phyloP scores from a whole-genome alignment of 2,888 invertebrate genomes.

The Eupithecia pulchellata region DNA sequence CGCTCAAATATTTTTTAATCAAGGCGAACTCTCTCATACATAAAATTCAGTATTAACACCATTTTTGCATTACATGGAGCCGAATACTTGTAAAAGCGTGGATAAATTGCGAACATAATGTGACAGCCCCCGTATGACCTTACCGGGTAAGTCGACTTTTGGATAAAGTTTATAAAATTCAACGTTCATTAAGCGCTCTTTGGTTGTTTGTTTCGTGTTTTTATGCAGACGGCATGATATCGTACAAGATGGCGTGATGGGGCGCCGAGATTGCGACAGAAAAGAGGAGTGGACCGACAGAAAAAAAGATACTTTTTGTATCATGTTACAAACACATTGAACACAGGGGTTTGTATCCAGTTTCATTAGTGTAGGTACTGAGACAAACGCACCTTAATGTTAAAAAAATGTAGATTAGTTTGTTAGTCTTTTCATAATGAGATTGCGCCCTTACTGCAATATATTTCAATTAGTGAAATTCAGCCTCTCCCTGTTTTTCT shows the following conservation, averaged over 20 bases:
- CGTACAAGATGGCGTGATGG: constrained; percentile 73
- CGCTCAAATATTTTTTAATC: constrained; percentile 70
- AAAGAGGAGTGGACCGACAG: constrained; percentile 65
- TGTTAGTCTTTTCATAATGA: constrained; percentile 16
- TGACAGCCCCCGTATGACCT: constrained; percentile 67
- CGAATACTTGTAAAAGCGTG: constrained; percentile 66
- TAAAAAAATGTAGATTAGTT: constrained; percentile 24
- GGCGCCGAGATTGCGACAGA: constrained; percentile 73
- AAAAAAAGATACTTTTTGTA: constrained; percentile 53
- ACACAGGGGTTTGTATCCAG: constrained; percentile 3
- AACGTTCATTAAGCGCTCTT: constrained; percentile 67
- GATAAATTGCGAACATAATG: constrained; percentile 76
- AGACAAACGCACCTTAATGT: constrained; percentile 8
- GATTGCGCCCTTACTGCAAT: constrained; percentile 10
- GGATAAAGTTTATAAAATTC: constrained; percentile 71
- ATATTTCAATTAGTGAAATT: constrained; percentile 26
- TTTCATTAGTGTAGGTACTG: constrained; percentile 6
- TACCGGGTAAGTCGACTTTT: constrained; percentile 61
- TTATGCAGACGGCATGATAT: constrained; percentile 67
- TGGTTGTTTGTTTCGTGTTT: constrained; percentile 67
- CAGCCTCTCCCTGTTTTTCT: constrained; percentile 24
- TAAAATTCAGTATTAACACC: constrained; percentile 79
- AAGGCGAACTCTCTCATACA: constrained; percentile 64
- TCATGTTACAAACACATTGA: constrained; percentile 14
- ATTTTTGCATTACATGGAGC: constrained; percentile 73